Evolutionary conservation across 2,113 vertebrate species (phyloP), one percentile per base, ranked within the genome.

Genomic region (Vanacampus margaritifer): DNA sequence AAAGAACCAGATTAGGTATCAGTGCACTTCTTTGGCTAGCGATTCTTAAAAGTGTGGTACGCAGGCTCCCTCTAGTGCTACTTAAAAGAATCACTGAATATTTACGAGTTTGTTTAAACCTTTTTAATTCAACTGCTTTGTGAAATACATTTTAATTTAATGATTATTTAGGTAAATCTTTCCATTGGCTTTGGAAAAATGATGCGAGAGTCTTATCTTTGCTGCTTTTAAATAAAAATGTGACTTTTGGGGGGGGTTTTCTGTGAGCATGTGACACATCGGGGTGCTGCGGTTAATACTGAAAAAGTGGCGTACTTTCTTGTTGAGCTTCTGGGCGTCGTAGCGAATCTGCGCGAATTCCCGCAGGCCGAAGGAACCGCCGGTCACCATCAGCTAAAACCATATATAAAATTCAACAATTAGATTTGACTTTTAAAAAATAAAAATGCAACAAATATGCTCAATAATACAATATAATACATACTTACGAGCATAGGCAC

Each of bases 291-390:
- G 4, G 28, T 32, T 41, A 68, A 28, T 37, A 45, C 2, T 39
- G 1, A 14, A n/a, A 56, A 1, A 50, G 1, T 23, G 57, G 76
- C 82, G 21, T 36, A 98, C 96, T 93, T 91, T 95, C 74, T 79
- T 90, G 63, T 74, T 91, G 46, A 91, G 75, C 64, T 90, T 95
- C 74, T 95, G 93, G 62, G 87, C 94, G 78, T 99, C 96, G 0
- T 98, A 98, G 36, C 97, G 92, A 71, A 99, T 95, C 71, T 97
- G 95, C 73, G 96, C 83, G 79, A 99, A 98, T 71, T 99, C 96
- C 60, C 92, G 88, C 65, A 99, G 91, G 64, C 95, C 96, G 73
- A 98, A 95, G 64, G 97, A 98, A 59, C 97, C 95, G 69, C 95
- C 97, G 39, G 97, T 67, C 62, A 98, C 59, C 71, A 98, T 91